Evolutionary conservation across 2,888 invertebrate genomes (phyloP).

Genomic region (Mesorhabditis spiculigera): DNA sequence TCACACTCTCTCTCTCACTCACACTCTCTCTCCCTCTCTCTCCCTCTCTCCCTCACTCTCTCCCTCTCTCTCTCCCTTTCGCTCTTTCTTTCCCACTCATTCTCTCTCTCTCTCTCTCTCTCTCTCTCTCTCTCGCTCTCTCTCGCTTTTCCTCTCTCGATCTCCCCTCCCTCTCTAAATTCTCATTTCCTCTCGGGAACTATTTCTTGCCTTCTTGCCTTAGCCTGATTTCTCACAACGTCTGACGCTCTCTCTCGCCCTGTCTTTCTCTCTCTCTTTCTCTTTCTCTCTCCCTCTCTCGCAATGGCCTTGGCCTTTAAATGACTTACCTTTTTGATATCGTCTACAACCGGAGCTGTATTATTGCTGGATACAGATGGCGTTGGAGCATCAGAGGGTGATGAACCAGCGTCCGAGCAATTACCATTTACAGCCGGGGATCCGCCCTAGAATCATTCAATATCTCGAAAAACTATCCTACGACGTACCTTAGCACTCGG

Average conservation of each 20-base stretch:
- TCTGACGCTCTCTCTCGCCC: background rate
- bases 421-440: constrained; percentile 5
- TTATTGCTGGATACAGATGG: constrained; percentile 2
- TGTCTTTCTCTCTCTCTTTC: background rate
- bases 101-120: no score
- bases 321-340: background rate
- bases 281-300: background rate
- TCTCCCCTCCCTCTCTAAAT: no score
- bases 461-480: background rate
- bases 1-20: no score
- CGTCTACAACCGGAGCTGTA: background rate
- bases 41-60: no score
- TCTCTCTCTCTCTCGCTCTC: no score
- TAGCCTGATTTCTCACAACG: background rate
- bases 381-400: background rate
- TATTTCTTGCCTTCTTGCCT: background rate
- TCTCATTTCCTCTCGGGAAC: no score
- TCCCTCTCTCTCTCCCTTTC: no score
- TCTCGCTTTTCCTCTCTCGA: no score
- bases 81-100: no score
- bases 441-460: background rate
- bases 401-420: constrained; percentile 2
- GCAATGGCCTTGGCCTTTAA: no score
- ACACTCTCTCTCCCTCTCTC: no score
- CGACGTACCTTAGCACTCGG: background rate